Base-by-base conservation (phyloP, 2,113 vertebrate genomes). In the Leptodactylus fuscus region DNA sequence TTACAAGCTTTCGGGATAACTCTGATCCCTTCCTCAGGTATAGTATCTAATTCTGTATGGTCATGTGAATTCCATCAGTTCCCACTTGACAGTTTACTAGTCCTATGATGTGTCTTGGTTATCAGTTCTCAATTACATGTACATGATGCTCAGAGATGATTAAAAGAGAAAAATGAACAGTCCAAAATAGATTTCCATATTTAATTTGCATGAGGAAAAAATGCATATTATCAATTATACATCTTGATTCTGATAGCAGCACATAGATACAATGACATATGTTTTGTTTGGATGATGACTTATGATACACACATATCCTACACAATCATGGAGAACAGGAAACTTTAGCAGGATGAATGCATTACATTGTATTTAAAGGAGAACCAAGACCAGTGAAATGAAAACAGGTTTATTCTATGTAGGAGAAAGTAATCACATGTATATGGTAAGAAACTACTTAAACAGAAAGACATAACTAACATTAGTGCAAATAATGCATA, bases 401-500 rank as follows among this genome's bases (percentile, higher is more conserved):
- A 82, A 77, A 89, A 91, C 76, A 87, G 16, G 51, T 88, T 84
- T 82, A 88, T 88, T 89, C 87, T 88, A 90, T 85, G 87, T 78
- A 87, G 27, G 29, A 65, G 32, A 41, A 83, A 41, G 13, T n/a
- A 38, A 71, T 22, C 32, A 58, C 32, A 81, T 34, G 38, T 85
- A 83, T 85, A 87, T 81, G 81, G 88, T 55, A 87, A 87, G 88
- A 88, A 90, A 92, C 85, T 90, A 82, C 87, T 88, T 88, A 85
- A 88, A 38, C 70, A 48, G 11, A 60, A 89, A 84, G 88, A 92
- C 90, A 91, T 91, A 89, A 92, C 89, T 91, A 90, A 87, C 90
- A 89, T 92, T 92, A 94, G 94, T 95, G 94, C 94, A 93, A 94
- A 93, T 93, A 93, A 93, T 91, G 93, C 91, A 91, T 87, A 93